Conservation (phyloP, 2,888 invertebrate genomes). For the Chydorus sphaericus region DNA sequence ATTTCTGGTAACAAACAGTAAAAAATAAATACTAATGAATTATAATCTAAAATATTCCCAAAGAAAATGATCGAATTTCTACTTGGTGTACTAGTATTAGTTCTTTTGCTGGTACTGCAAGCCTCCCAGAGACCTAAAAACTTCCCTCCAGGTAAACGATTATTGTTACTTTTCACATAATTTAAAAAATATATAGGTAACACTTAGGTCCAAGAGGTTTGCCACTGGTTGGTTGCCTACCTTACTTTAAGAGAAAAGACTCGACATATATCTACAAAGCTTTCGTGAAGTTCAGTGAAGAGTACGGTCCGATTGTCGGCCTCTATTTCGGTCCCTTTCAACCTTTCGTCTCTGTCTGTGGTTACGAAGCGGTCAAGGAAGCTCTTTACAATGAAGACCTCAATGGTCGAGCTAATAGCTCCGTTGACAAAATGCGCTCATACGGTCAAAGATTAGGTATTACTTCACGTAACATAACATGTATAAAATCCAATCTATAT, state of each 20-base stretch:
- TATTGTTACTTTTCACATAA: no score
- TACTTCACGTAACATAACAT: no score
- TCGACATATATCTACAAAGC: conserved; percentile 16
- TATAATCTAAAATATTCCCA: no score
- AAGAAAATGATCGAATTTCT: no score
- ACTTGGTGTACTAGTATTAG: no score
- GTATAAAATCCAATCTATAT: not conserved
- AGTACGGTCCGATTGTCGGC: conserved; percentile 20
- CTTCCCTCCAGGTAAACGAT: no score
- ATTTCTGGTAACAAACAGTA: no score
- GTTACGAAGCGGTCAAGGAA: conserved; percentile 18
- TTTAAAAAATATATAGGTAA: no score
- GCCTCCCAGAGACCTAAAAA: no score
- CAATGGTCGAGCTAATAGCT: conserved; percentile 18
- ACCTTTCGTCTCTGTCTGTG: conserved; percentile 16
- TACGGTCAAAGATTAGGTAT: not conserved
- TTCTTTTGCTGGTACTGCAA: no score
- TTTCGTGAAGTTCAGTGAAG: conserved; percentile 16
- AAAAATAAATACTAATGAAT: no score
- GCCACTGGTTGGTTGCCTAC: conserved; percentile 20
- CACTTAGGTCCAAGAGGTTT: conserved; percentile 19
- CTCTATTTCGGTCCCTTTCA: conserved; percentile 14
- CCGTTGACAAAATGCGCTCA: not conserved
- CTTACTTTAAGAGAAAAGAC: conserved; percentile 15
- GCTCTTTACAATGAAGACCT: conserved; percentile 19